Evolutionary conservation across 1,140 invertebrate species (phyloP), one percentile per base, ranked within the genome.

Genomic region (Bombyx mandarina): DNA sequence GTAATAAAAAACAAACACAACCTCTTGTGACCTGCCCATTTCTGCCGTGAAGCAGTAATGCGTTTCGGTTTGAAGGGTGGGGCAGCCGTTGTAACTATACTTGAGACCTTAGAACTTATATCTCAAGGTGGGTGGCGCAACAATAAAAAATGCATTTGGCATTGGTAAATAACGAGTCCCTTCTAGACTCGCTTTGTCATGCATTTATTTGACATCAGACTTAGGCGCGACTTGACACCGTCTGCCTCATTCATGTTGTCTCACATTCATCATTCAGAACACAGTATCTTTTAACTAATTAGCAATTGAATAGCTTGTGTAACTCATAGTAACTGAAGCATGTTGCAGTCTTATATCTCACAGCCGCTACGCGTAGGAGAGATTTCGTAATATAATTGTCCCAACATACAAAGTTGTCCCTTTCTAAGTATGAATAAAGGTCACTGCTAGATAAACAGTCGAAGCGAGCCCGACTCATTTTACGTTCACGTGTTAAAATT

Each of bases 371-470:
- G 60, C 48, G 69, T 63, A 62, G 67, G 63, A 67, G 62, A 69
- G 63, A 65, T 64, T 68, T 58, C 52, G 66, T 57, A 75, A 82
- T 77, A 77, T 73, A 71, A 58, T 56, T 64, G 56, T 67, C 69
- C 65, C 61, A 62, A 35, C 60, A 59, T 64, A 63, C 58, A 69
- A 66, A 60, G 66, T 69, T 63, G 71, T 66, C 71, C 73, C 76
- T 76, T 81, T 77, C 73, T 71, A 76, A 79, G 65, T 62, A 63
- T 67, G 66, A 56, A 57, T 65, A 73, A 46, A 77, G 74, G 73
- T 75, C 74, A 63, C 51, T 64, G 50, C 57, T 62, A 69, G 64
- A 73, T 67, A 60, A 65, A 61, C 66, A 60, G 60, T 58, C 55
- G 45, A 51, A 56, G 22, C 9, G 46, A 45, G 7, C 22, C 53